Base-by-base conservation (phyloP, 1,140 invertebrate genomes). In the Gyrodactylus salaris region DNA sequence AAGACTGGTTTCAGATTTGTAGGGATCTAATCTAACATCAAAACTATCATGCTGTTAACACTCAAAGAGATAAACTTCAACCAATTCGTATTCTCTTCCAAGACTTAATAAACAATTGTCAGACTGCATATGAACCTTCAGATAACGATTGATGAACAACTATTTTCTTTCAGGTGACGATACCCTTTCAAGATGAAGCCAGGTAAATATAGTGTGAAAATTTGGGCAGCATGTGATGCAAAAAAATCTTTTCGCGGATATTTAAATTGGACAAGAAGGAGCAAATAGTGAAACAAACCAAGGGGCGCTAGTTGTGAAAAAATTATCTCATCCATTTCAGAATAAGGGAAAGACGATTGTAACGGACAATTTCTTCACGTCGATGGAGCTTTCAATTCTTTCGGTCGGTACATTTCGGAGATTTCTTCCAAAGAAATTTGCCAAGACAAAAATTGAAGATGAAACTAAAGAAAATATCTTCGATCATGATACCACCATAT, bases 111-210 rank as follows among this genome's bases (percentile, higher is more conserved):
- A 7, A 69, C 7, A 69, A 69, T 69, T 69, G 20, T 24, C 68
- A 69, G 2, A 75, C 68, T 22, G 34, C 75, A 27, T 77, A 76
- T 72, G 70, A 73, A 0, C 75, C 75, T 0, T 54, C 75, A 20
- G 25, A 75, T 78, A 19, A 77, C 76, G 7, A 75, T 79, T 24
- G 78, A 78, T 74, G 77, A 79, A 72, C 78, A 78, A 70, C 74
- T 78, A 70, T 73, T 77, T 25, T 70, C 75, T 20, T 77, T 78
- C 69, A 22, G 76, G 27, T 78, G 77, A 1, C 21, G 76, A 20
- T 78, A 77, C 69, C 70, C 74, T 20, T 78, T 78, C 74, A 34
- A 76, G n/a, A 76, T 78, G 68, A 83, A 83, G 78, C 81, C 82
- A 1, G 77, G 76, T 69, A 82, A 81, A 75, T 83, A 69, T 21